Conservation (phyloP, 1,140 invertebrate species). For the Philaenus spumarius region DNA sequence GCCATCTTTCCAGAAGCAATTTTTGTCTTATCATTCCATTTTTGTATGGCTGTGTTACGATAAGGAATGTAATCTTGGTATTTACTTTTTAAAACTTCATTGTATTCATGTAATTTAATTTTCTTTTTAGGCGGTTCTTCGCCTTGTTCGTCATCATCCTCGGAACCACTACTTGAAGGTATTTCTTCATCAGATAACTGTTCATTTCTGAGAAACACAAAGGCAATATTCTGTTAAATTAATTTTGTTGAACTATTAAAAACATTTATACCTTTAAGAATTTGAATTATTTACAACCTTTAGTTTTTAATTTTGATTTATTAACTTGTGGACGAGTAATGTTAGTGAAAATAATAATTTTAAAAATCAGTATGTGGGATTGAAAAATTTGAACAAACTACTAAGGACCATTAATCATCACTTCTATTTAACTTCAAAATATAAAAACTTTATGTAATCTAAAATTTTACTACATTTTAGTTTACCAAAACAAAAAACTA, state of each 20-base stretch:
- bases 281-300: too few relatives aligned
- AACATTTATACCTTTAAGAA: conserved; percentile 25
- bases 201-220: too few relatives aligned
- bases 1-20: conserved; percentile 52
- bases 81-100: conserved; percentile 50
- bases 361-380: too few relatives aligned
- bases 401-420: too few relatives aligned
- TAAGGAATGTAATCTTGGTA: conserved; percentile 61
- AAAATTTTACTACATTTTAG: too few relatives aligned
- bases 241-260: conserved; percentile 21
- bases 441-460: too few relatives aligned
- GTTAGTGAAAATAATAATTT: too few relatives aligned
- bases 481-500: too few relatives aligned
- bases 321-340: too few relatives aligned
- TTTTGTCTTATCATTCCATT: conserved; percentile 89
- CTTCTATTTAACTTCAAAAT: too few relatives aligned
- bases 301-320: too few relatives aligned
- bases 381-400: too few relatives aligned
- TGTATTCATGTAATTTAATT: conserved; percentile 53
- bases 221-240: background rate
- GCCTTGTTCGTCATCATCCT: conserved; percentile 43
- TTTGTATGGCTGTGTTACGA: conserved; percentile 71
- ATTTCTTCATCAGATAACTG: conserved; percentile 22
- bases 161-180: conserved; percentile 36
- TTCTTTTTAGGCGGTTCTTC: conserved; percentile 45